Conservation (phyloP, 1,140 invertebrate genomes). For the Orchesella cincta region DNA sequence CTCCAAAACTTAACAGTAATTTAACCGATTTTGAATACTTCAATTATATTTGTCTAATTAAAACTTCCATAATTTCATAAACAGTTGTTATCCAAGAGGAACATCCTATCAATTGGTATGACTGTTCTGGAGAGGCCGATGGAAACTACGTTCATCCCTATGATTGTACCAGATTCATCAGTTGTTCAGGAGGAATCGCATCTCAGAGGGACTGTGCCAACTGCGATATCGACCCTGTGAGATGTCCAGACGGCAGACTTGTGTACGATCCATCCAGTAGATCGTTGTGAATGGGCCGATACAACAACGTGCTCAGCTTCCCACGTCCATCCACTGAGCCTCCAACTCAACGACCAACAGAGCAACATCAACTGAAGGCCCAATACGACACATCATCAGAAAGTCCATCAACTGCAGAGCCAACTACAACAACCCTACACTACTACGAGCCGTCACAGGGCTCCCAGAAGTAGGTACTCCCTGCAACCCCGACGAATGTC, state of each 20-base stretch:
- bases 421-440: no score
- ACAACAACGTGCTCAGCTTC: no score
- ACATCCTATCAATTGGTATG: not conserved
- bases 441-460: no score
- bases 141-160: not conserved
- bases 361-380: no score
- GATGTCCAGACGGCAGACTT: not conserved
- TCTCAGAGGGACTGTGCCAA: not conserved
- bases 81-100: no score
- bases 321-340: no score
- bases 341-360: not conserved
- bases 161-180: not conserved
- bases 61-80: not conserved
- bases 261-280: not conserved
- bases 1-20: no score
- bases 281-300: not conserved
- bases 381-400: no score
- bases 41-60: no score
- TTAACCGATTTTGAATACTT: no score
- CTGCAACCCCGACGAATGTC: slow-evolving; percentile 6
- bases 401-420: no score
- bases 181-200: not conserved
- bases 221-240: not conserved
- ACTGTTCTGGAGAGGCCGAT: not conserved
- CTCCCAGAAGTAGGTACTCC: no score